Base-by-base conservation (phyloP, 2,888 invertebrate genomes). In the Metopia argyrocephala region DNA sequence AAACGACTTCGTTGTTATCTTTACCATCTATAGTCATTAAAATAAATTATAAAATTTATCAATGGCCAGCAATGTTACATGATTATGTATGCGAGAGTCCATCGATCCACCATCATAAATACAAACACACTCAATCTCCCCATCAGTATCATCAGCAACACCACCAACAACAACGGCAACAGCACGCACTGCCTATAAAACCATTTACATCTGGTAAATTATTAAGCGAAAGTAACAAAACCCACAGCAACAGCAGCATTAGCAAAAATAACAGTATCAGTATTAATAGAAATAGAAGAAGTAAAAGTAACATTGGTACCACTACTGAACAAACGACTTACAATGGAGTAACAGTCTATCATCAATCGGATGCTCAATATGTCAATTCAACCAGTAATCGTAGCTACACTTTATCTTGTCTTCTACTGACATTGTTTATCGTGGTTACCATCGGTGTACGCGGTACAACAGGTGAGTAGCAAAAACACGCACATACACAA, bases 351-450 rank as follows among this genome's bases (percentile, higher is more conserved):
- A 71, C 31, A 46, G 62, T 65, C 48, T 62, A 52, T 65, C n/a
- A n/a, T n/a, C 68, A 80, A 59, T 71, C 66, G 54, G 38, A 62
- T 31, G 50, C 71, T 71, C 79, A 65, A 73, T 68, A 73, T 78
- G 50, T 61, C 75, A 75, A 50, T 78, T 27, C 59, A 66, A 62
- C 54, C 46, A 52, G 64, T 62, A 70, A 48, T 50, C 68, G 65
- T 18, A 76, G 62, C 64, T 57, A 54, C 46, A 71, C 50, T 79
- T 83, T 85, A 83, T 83, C 84, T 82, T 69, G 38, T 64, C 85
- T 86, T 84, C 86, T 88, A 83, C 85, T 88, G 86, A 86, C 87
- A 84, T 84, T 90, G 85, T 87, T 89, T 86, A 88, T 89, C 85
- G 86, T 87, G 81, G 84, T 89, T 84, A 85, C 87, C 84, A 84